Base-by-base conservation (phyloP, 2,113 vertebrate genomes). In the Centropus unirufus region DNA sequence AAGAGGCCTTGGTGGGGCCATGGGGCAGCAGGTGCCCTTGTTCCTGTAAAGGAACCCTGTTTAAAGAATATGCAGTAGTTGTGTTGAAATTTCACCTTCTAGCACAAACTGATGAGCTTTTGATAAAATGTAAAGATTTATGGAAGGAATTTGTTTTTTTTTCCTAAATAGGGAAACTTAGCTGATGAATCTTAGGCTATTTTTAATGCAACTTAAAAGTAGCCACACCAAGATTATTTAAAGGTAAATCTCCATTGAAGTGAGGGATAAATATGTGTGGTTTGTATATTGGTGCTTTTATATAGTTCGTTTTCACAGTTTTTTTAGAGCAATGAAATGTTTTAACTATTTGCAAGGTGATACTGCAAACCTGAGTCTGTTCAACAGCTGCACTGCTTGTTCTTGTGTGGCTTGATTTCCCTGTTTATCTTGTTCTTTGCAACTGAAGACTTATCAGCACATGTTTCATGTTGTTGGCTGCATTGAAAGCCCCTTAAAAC, bases 301-400 rank as follows among this genome's bases (percentile, higher is more conserved):
- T 30, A 40, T 63, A 32, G 14, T 26, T 83, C 12, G 15, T 94
- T 82, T 95, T 95, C 57, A 72, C 36, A 58, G 58, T 15, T 96
- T 44, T 67, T 93, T 89, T 94, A 95, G 76, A 96, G 62, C 88
- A 93, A 83, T 97, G 69, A 98, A 98, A 97, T 97, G 97, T 97
- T 98, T 97, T 96, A 63, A 82, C 62, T 83, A 21, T 87, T 94
- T 95, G 96, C 95, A 97, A 96, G 93, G 92, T 97, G 84, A 97
- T 97, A 95, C 84, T 88, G 80, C 70, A 97, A 76, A 82, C 93
- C 70, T 95, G 83, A 26, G 23, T 93, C 87, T 89, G 61, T 94
- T 58, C 42, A 96, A 52, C 97, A 97, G 97, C 96, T 97, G 95
- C 40, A 36, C 22, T 96, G 62, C 85, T 92, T 97, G 46, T 73